Percentiles rank a stretch among this genome's conserved stretches.
phyloP scores from a whole-genome alignment of 2,888 invertebrate species.

The Nymphalis c-album region DNA sequence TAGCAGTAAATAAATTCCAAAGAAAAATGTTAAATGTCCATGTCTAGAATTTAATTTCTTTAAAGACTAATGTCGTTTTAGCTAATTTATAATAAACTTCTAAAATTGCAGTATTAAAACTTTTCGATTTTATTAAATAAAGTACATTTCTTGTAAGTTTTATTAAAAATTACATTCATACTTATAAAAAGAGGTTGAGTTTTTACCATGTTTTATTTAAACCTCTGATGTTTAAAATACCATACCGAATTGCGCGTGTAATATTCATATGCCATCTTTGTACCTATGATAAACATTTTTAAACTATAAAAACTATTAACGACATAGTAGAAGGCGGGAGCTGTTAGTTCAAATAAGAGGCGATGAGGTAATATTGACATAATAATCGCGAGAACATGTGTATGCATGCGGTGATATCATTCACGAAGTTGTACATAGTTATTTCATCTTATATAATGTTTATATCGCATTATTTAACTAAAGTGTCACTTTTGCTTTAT shows the following conservation, averaged over 20 bases:
- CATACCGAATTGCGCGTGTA: not conserved
- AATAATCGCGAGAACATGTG: constrained; percentile 31
- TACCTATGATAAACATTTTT: constrained; percentile 5
- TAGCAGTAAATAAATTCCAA: no score
- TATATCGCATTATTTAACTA: not conserved
- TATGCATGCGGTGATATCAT: constrained; percentile 33
- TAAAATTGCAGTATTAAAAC: no score
- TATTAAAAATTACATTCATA: no score
- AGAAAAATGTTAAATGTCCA: no score
- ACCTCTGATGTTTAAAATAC: not conserved
- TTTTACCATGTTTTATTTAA: no score
- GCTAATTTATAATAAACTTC: no score
- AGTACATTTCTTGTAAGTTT: no score
- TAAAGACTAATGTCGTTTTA: no score
- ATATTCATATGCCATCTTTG: not conserved
- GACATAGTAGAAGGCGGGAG: constrained; percentile 10
- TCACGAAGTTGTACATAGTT: constrained; percentile 21
- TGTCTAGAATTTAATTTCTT: no score
- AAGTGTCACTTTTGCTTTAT: not conserved
- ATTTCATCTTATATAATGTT: constrained; percentile 16
- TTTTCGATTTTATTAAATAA: no score
- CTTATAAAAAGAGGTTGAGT: no score
- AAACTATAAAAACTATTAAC: constrained; percentile 14
- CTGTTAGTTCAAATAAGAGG: constrained; percentile 38
- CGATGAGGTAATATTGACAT: constrained; percentile 46